phyloP scores from a whole-genome alignment of 2,888 invertebrate genomes.

The Diplazon laetatorius region DNA sequence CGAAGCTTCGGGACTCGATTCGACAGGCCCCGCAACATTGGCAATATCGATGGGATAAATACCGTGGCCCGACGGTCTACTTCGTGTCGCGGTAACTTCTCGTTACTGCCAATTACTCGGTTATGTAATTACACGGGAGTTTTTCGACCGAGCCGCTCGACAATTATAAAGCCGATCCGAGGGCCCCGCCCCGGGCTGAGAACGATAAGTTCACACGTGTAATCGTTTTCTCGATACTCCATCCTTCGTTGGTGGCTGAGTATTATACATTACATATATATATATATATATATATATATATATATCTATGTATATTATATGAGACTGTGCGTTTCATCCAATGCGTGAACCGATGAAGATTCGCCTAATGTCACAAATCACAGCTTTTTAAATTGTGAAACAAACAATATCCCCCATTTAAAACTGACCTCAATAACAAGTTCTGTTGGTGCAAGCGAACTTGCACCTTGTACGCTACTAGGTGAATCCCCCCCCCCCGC shows the following conservation, averaged over 20 bases:
- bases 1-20: constrained; percentile 9
- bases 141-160: constrained; percentile 35
- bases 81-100: constrained; percentile 63
- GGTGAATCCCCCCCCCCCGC: no score
- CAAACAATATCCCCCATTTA: no score
- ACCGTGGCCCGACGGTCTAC: constrained; percentile 20
- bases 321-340: no score
- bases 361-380: no score
- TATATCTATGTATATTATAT: no score
- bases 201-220: constrained; percentile 64
- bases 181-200: constrained; percentile 48
- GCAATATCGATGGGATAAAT: constrained; percentile 39
- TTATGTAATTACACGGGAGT: constrained; percentile 63
- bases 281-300: no score
- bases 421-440: no score
- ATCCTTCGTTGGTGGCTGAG: constrained; percentile 7
- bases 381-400: no score
- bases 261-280: no score
- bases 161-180: constrained; percentile 60
- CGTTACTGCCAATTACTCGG: constrained; percentile 61
- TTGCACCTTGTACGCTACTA: no score
- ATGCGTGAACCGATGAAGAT: no score
- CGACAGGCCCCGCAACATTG: neutral
- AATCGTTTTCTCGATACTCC: constrained; percentile 54
- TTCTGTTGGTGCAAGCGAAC: no score